Evolutionary conservation across 2,888 invertebrate genomes (phyloP).

Genomic region (Drosophila neonasuta): DNA sequence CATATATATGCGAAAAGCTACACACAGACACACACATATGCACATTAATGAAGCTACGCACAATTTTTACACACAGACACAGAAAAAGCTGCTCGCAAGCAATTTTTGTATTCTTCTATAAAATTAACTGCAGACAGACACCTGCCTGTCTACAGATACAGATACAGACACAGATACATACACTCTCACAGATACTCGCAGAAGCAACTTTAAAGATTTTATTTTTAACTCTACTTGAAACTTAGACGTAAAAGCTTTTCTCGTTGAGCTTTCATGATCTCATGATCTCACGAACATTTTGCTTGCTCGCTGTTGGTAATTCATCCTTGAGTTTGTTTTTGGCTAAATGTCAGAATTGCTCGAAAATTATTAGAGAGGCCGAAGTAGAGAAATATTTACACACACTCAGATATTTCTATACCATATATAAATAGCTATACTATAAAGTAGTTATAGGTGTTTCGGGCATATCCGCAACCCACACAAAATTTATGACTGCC

Average conservation of each 20-base stretch:
- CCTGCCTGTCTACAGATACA: constrained; percentile 58
- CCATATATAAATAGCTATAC: constrained; percentile 2
- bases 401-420: constrained; percentile 10
- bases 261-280: constrained; percentile 66
- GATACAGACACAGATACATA: constrained; percentile 24
- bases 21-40: constrained; percentile 38
- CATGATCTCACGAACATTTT: constrained; percentile 41
- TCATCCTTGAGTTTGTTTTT: constrained; percentile 76
- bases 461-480: constrained; percentile 41
- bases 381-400: constrained; percentile 32
- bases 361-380: constrained; percentile 58
- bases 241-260: constrained; percentile 66
- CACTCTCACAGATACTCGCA: constrained; percentile 20
- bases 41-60: constrained; percentile 54
- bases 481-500: constrained; percentile 41
- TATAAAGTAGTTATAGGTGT: constrained; percentile 13
- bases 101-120: constrained; percentile 55
- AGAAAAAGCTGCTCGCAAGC: constrained; percentile 29
- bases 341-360: constrained; percentile 45
- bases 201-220: constrained; percentile 53
- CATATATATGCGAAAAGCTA: constrained; percentile 42
- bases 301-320: constrained; percentile 47
- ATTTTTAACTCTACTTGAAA: constrained; percentile 71
- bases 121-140: constrained; percentile 78
- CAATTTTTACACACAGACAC: constrained; percentile 50